These are phyloP conservation scores for Panagrolaimus sp. DNA, from an alignment of 1,140 invertebrate species.

Conservation along the genomic window DNA sequence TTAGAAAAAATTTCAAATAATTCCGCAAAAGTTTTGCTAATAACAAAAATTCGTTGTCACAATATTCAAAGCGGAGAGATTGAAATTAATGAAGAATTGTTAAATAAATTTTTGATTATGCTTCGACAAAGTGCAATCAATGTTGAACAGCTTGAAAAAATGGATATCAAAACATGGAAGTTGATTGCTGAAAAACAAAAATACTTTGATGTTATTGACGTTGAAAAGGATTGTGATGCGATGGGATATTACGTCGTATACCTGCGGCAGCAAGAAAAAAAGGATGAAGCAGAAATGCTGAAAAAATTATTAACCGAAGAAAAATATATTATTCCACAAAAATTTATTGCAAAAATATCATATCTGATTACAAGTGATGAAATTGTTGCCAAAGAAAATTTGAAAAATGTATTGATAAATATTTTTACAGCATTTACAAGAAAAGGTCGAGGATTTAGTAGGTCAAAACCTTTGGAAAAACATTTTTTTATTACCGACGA, in stretches of 20 bases:
- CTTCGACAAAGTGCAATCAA: not conserved
- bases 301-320: not conserved
- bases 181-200: not conserved
- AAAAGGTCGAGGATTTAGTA: no score
- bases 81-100: not conserved
- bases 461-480: not conserved
- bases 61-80: no score
- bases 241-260: constrained; percentile 2
- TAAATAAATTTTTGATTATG: not conserved
- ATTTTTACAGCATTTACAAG: not conserved
- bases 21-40: not conserved
- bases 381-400: not conserved
- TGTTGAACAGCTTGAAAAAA: not conserved
- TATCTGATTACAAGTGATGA: not conserved
- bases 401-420: not conserved
- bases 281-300: not conserved
- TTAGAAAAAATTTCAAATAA: not conserved
- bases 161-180: not conserved
- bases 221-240: not conserved
- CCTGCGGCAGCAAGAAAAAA: not conserved
- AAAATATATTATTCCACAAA: not conserved
- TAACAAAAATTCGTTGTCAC: not conserved
- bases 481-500: not conserved
- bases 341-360: not conserved
- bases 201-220: not conserved